Evolutionary conservation across 2,888 invertebrate genomes (phyloP), one percentile per base, ranked within the genome.

Genomic region (Cylloceria caligata): DNA sequence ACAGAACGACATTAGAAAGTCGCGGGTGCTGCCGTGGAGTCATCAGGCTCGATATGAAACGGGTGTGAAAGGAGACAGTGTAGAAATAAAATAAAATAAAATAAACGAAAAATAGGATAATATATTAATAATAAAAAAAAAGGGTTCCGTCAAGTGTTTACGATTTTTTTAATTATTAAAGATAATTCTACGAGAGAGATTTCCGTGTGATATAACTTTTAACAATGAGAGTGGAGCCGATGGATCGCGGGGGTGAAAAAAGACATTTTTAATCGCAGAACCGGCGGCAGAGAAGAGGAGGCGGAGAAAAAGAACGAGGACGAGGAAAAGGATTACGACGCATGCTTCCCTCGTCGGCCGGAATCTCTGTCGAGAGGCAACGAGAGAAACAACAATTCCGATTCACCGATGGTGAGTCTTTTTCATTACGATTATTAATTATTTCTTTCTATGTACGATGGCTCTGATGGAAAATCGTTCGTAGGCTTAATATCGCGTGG

Each of bases 201-300:
- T 49, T 49, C 19, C 19, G 21, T 49, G 19, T 7, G 16, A 16
- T 19, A 16, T 19, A 19, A 6, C n/a, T 6, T 3, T n/a, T 16
- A 9, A 4, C 2, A 21, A 24, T 45, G 30, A 11, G 30, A 34
- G n/a, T n/a, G n/a, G n/a, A n/a, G n/a, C n/a, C n/a, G n/a, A n/a
- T n/a, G n/a, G n/a, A n/a, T n/a, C n/a, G n/a, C n/a, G n/a, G 16
- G 21, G 36, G n/a, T n/a, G 60, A 69, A 64, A 57, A 36, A 60
- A 74, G n/a, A n/a, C n/a, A 77, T 45, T 80, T 84, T 42, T 79
- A 67, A 81, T 81, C 69, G 49, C 52, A 84, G 84, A 57, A 80
- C 65, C 76, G 96, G 95, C 75, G 94, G 94, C 11, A 94, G 94
- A 85, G 94, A 94, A 27, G 94, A 95, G 21, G 90, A 93, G 79